Evolutionary conservation across 2,888 invertebrate species (phyloP).

Genomic region (Thera obeliscata): DNA sequence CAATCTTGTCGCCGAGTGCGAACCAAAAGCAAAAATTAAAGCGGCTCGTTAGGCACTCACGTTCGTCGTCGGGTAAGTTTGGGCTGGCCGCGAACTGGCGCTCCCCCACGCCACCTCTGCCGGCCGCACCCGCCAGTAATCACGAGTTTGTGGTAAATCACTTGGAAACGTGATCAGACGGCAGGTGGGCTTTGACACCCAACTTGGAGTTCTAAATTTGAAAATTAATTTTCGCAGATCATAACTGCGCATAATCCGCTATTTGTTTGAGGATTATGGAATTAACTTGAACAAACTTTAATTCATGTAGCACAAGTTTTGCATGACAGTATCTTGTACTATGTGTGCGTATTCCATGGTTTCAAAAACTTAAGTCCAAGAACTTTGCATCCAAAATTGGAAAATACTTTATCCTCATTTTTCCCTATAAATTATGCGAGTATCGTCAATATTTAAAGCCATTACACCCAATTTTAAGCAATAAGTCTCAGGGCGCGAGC

Average conservation of each 20-base stretch:
- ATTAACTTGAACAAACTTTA: slow-evolving; percentile 11
- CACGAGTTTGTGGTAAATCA: slow-evolving; percentile 52
- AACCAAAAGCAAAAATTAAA: slow-evolving; percentile 52
- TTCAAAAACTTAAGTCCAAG: too few species aligned
- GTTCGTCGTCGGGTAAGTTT: slow-evolving; percentile 52
- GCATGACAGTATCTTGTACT: neutral
- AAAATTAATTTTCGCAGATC: slow-evolving; percentile 45
- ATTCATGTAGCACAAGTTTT: neutral
- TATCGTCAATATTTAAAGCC: slow-evolving; percentile 32
- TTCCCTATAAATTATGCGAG: slow-evolving; percentile 19
- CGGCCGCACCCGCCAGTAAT: slow-evolving; percentile 35
- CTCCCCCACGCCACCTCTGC: slow-evolving; percentile 1
- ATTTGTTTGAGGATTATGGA: slow-evolving; percentile 14
- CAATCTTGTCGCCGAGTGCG: slow-evolving; percentile 45
- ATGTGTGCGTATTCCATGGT: neutral
- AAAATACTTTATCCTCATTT: neutral
- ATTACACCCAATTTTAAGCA: slow-evolving; percentile 51
- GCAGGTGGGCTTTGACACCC: slow-evolving; percentile 51
- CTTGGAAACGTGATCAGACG: slow-evolving; percentile 54
- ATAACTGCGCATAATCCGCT: slow-evolving; percentile 33
- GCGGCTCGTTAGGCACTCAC: slow-evolving; percentile 55
- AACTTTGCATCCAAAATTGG: neutral
- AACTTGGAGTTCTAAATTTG: slow-evolving; percentile 50
- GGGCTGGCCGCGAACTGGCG: slow-evolving; percentile 30
- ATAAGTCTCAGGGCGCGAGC: slow-evolving; percentile 55